Evolutionary conservation across 2,888 invertebrate species (phyloP), one percentile per base, ranked within the genome.

Genomic region (Polylopha cassiicola): DNA sequence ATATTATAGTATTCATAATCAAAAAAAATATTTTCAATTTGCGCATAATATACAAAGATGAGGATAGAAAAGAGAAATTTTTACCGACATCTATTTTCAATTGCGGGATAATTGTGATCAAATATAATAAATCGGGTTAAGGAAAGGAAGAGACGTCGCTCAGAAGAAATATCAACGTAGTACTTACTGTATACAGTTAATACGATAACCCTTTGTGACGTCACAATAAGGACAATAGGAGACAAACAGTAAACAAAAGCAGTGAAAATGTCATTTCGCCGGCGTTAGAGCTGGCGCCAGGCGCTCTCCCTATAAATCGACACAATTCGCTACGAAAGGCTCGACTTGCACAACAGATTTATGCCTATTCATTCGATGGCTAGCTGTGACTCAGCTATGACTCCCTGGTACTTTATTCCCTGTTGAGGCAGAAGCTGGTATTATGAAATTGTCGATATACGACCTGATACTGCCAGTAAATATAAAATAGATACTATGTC

Each of bases 361-460:
- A 44, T 43, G 34, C 24, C 18, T 34, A 39, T 43, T 43, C 33
- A 20, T 24, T 23, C 20, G 28, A 21, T 29, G 37, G 22, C 21
- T 14, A 31, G 32, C 43, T 47, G 43, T 43, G 53, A 55, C 45
- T 55, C 55, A 55, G 41, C 41, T 34, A 44, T 47, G 47, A 43
- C 46, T 48, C 28, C 46, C 41, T 47, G 43, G 47, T 45, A 47
- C 46, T 48, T 34, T 34, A 36, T 41, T 36, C 41, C 30, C 41
- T 22, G 30, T 39, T 39, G 34, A 28, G 20, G 41, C 41, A 36
- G 41, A 41, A 34, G 36, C 24, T 21, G 36, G 41, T 36, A 24
- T 41, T 41, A 41, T 26, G 41, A 41, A 41, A 41, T 30, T 29
- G 24, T 18, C 34, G 24, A 39, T 41, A 41, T 22, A 28, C 13